Conservation (phyloP, 2,888 invertebrate genomes). For the Lumbricus terrestris region DNA sequence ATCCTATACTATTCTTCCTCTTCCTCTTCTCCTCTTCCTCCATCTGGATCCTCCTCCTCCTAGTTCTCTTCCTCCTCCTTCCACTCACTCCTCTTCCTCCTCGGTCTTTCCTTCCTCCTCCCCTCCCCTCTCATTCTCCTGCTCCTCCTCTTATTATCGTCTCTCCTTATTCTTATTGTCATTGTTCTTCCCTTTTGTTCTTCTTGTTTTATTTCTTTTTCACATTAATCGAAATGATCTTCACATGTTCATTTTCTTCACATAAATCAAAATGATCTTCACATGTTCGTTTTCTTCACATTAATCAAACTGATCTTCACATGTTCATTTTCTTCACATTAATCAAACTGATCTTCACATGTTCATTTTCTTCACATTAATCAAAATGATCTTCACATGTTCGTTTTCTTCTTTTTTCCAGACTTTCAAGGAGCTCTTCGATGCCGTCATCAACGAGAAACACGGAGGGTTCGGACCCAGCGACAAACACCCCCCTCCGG, state of each 20-base stretch:
- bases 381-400: background rate
- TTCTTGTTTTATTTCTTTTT: no score
- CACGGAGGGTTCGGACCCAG: constrained; percentile 35
- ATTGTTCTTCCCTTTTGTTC: no score
- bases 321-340: background rate
- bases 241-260: background rate
- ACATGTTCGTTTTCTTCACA: background rate
- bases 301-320: background rate
- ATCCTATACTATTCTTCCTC: background rate
- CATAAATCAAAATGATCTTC: background rate
- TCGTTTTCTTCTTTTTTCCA: constrained; percentile 10
- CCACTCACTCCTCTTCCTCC: no score
- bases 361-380: background rate
- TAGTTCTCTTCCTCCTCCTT: background rate
- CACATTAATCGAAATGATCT: no score
- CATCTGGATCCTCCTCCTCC: background rate
- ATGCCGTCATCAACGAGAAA: constrained; percentile 37
- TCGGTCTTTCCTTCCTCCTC: no score
- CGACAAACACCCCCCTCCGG: constrained; percentile 36
- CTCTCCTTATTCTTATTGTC: no score
- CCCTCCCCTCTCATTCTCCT: no score
- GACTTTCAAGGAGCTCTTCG: constrained; percentile 38
- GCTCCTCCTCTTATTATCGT: no score
- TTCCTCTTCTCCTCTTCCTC: no score
- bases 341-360: background rate